phyloP scores from a whole-genome alignment of 2,888 invertebrate genomes.

The Temnothorax unifasciatus region DNA sequence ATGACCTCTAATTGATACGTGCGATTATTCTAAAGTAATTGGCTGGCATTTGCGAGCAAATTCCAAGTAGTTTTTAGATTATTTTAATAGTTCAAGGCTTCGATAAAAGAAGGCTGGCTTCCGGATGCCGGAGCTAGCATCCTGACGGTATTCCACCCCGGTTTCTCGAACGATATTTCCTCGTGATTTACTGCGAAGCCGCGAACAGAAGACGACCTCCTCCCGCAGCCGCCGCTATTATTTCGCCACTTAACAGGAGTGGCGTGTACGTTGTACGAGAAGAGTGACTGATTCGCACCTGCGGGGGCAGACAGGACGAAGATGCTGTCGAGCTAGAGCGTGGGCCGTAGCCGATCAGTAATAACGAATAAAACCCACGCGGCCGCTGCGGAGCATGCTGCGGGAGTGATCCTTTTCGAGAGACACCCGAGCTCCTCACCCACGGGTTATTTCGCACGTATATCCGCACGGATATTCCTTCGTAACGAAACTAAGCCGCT shows the following conservation, averaged over 20 bases:
- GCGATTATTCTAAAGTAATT: not conserved
- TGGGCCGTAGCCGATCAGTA: slow-evolving; percentile 64
- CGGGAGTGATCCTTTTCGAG: slow-evolving; percentile 71
- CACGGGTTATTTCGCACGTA: slow-evolving; percentile 23
- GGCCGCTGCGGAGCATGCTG: slow-evolving; percentile 47
- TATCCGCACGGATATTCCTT: not conserved
- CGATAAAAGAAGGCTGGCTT: not conserved
- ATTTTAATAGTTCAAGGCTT: not conserved
- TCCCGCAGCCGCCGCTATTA: slow-evolving; percentile 22
- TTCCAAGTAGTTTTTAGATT: not conserved
- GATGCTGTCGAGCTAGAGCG: slow-evolving; percentile 63
- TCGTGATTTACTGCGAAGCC: not conserved
- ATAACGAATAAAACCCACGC: slow-evolving; percentile 75
- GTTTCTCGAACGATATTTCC: slow-evolving; percentile 22
- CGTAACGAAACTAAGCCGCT: not conserved
- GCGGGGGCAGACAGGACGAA: slow-evolving; percentile 72
- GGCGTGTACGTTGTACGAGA: slow-evolving; percentile 47
- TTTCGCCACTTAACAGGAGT: slow-evolving; percentile 53
- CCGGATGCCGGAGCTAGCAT: not conserved
- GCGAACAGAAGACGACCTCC: slow-evolving; percentile 20
- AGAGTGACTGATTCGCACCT: slow-evolving; percentile 65
- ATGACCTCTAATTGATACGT: not conserved
- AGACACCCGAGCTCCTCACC: slow-evolving; percentile 51
- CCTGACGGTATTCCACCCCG: not conserved
- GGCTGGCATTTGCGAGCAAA: not conserved